Evolutionary conservation across 2,888 invertebrate genomes (phyloP), one percentile per base, ranked within the genome.

Genomic region (Leistus spinibarbis): DNA sequence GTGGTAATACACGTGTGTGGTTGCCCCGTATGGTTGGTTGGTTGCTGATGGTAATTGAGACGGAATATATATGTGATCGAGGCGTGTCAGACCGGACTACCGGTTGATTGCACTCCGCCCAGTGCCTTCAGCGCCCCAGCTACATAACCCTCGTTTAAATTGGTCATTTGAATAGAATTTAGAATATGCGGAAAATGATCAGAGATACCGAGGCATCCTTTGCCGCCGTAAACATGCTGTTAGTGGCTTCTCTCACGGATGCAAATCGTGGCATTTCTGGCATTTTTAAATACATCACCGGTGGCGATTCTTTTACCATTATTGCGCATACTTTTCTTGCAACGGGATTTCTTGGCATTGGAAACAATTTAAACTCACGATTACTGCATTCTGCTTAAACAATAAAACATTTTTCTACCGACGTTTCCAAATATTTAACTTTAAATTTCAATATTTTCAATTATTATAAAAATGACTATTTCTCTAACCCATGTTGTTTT

Each of bases 121-220:
- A 72, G 63, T 56, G 72, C 72, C 72, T 9, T 24, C 19, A 54
- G 72, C 64, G 24, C 27, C 60, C 60, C 53, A 54, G 69, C 40
- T 27, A 64, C 23, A 54, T 64, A 64, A 63, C 64, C 60, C 60
- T 60, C 22, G 60, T 60, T 60, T 19, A 60, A 60, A 60, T 60
- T 60, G 64, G 64, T 66, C 56, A 72, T 72, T 72, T 72, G 72
- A 72, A 72, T 72, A 72, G 72, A 72, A 72, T 72, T 72, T 56
- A 65, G 66, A 56, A 72, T 72, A 72, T 72, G 72, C 72, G 72
- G 72, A 72, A 72, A 60, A 16, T 22, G 19, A 19, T 60, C 60
- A 10, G 2, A 2, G 22, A 60, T 22, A 54, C 54, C n/a, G n/a
- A 13, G 17, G 7, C 60, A 60, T 10, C 16, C 10, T 16, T 19